Evolutionary conservation across 2,888 invertebrate species (phyloP).

Genomic region (Pinctada fucata): DNA sequence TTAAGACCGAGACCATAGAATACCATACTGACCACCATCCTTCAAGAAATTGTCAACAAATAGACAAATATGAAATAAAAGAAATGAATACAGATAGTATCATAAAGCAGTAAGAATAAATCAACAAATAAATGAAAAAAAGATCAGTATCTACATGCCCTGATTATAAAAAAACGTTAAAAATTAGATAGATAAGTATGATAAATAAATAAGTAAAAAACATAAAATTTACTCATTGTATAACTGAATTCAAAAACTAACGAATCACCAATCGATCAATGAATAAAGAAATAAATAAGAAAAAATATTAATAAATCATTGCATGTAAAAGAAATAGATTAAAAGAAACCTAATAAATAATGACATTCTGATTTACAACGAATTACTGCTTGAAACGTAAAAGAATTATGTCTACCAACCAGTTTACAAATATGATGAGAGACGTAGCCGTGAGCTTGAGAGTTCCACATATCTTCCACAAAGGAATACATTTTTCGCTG

Average conservation of each 20-base stretch:
- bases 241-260: too few relatives aligned
- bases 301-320: too few relatives aligned
- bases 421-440: constrained; percentile 30
- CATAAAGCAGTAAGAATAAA: background rate
- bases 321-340: too few relatives aligned
- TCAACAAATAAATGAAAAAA: background rate
- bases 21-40: constrained; percentile 87
- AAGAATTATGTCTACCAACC: constrained; percentile 16
- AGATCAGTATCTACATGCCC: too few relatives aligned
- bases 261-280: too few relatives aligned
- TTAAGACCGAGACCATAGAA: constrained; percentile 89
- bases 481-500: constrained; percentile 20
- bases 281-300: too few relatives aligned
- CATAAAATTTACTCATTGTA: too few relatives aligned
- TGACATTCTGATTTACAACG: too few relatives aligned
- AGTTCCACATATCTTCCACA: constrained; percentile 32
- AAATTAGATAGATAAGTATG: too few relatives aligned
- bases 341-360: too few relatives aligned
- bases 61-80: background rate
- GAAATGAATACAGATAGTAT: background rate
- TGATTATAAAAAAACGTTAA: background rate
- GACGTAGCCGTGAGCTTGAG: constrained; percentile 17
- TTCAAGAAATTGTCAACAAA: constrained; percentile 65
- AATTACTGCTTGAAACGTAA: too few relatives aligned
- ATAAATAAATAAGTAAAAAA: too few relatives aligned